Conservation (phyloP, 2,888 invertebrate genomes). For the Hyppa rectilinea region DNA sequence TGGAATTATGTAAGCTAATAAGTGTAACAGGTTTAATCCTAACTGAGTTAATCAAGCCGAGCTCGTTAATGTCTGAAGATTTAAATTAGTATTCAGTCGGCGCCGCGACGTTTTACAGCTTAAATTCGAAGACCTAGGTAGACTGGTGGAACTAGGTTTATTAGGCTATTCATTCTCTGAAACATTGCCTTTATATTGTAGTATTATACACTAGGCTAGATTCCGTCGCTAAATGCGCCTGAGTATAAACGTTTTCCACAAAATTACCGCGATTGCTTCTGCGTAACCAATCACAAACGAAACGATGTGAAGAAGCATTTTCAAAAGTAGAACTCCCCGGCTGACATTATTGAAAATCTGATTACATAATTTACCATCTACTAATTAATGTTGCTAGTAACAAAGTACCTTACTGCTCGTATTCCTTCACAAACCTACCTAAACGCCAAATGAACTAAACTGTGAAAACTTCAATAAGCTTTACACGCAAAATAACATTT, state of each 20-base stretch:
- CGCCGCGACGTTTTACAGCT: slow-evolving; percentile 20
- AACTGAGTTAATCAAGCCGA: slow-evolving; percentile 48
- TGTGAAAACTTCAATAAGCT: slow-evolving; percentile 12
- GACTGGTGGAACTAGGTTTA: slow-evolving; percentile 29
- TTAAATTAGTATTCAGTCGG: slow-evolving; percentile 53
- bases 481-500: slow-evolving; percentile 14
- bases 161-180: neutral
- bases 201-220: neutral
- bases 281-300: neutral
- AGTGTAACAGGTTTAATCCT: slow-evolving; percentile 41
- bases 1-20: slow-evolving; percentile 30
- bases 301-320: neutral
- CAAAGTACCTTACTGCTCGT: too few relatives aligned
- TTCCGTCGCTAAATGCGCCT: neutral
- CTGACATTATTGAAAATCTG: neutral
- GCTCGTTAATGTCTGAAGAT: slow-evolving; percentile 43
- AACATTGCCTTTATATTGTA: slow-evolving; percentile 29
- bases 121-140: slow-evolving; percentile 22
- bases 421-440: neutral
- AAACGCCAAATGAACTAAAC: neutral
- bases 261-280: neutral
- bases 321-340: neutral
- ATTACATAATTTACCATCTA: neutral
- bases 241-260: slow-evolving; percentile 7
- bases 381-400: neutral